Evolutionary conservation across 2,797 vertebrate species (phyloP).

Genomic region (Enteromius paludinosus): DNA sequence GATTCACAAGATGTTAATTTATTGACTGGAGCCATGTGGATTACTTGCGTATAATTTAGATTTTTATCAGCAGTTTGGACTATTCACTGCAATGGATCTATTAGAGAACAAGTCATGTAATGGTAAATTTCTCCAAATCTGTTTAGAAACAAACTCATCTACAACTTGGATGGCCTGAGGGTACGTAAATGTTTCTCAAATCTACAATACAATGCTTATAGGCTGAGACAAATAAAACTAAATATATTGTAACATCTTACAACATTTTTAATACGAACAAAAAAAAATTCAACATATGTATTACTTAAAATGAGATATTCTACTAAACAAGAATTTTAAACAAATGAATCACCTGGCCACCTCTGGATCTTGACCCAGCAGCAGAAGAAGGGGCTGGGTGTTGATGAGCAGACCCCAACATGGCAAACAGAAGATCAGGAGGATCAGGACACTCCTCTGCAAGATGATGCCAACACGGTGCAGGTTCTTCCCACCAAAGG

Average conservation of each 20-base stretch:
- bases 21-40: not conserved
- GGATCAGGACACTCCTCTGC: slow-evolving; percentile 83
- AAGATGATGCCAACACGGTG: slow-evolving; percentile 87
- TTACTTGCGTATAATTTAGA: not conserved
- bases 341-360: slow-evolving; percentile 80
- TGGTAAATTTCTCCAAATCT: not conserved
- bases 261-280: not conserved
- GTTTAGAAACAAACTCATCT: not conserved
- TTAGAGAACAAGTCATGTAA: not conserved
- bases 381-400: slow-evolving; percentile 80
- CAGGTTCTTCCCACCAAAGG: slow-evolving; percentile 87
- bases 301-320: not conserved
- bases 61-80: not conserved
- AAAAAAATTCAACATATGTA: not conserved
- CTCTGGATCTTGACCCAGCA: slow-evolving; percentile 81
- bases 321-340: not conserved
- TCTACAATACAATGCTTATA: not conserved
- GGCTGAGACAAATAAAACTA: not conserved
- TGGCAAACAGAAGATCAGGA: slow-evolving; percentile 90
- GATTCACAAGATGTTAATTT: not conserved
- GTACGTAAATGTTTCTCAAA: not conserved
- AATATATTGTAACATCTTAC: not conserved
- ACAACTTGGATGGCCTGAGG: not conserved
- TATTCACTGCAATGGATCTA: not conserved
- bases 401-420: slow-evolving; percentile 93